phyloP scores from a whole-genome alignment of 1,140 invertebrate species.

The Drosophila nikananu region DNA sequence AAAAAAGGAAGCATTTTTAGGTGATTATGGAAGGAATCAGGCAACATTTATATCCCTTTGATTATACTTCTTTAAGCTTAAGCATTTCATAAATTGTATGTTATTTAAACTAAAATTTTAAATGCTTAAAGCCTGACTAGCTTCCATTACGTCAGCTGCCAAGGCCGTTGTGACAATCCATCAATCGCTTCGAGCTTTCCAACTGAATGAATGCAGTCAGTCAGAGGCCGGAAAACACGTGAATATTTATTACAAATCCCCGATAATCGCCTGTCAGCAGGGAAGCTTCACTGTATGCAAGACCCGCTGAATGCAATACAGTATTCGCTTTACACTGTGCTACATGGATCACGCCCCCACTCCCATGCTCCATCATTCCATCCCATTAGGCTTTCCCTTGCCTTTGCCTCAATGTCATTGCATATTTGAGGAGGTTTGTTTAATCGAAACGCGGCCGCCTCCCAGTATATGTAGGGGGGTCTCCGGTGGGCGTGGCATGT shows the following conservation, averaged over 20 bases:
- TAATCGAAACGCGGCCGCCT: constrained; percentile 70
- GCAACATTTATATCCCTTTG: not conserved
- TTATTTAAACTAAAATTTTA: not conserved
- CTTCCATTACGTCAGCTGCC: constrained; percentile 1
- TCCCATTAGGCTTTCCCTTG: constrained; percentile 31
- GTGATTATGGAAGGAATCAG: too few species aligned
- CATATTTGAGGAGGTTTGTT: constrained; percentile 79
- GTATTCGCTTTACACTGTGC: constrained; percentile 18
- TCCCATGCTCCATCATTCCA: not conserved
- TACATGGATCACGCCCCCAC: not conserved
- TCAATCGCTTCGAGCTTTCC: constrained; percentile 2
- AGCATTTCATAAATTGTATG: not conserved
- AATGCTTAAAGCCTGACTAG: not conserved
- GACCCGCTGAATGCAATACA: constrained; percentile 32
- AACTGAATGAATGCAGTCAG: constrained; percentile 2
- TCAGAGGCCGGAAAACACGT: not conserved
- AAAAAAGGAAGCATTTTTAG: too few species aligned
- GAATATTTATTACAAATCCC: constrained; percentile 15
- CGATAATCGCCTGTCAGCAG: constrained; percentile 6
- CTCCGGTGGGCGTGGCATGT: constrained; percentile 42
- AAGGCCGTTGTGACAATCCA: not conserved
- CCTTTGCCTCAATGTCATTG: constrained; percentile 78
- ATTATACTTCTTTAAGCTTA: not conserved
- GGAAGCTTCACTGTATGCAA: constrained; percentile 9
- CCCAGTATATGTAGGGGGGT: constrained; percentile 5